These are phyloP conservation scores for Exocentrus adspersus DNA, from an alignment of 2,888 invertebrate species.

Conservation along the genomic window DNA sequence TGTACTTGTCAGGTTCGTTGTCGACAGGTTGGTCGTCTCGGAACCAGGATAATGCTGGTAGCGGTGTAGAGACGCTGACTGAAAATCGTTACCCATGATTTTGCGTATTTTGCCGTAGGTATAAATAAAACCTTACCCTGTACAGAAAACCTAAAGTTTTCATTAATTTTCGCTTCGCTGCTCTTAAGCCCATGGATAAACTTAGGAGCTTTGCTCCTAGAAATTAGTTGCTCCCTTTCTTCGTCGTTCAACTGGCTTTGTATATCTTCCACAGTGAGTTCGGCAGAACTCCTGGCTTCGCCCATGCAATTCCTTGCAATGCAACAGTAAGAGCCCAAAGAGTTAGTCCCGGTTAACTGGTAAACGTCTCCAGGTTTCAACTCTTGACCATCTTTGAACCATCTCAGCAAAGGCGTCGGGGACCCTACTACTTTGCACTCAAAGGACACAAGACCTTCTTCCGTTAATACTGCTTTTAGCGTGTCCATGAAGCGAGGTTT, in stretches of 20 bases:
- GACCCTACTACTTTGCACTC: slow-evolving; percentile 94
- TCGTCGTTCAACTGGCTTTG: slow-evolving; percentile 90
- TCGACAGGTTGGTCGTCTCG: slow-evolving; percentile 85
- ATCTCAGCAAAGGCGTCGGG: slow-evolving; percentile 85
- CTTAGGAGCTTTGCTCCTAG: slow-evolving; percentile 83
- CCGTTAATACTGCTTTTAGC: slow-evolving; percentile 87
- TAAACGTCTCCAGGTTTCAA: slow-evolving; percentile 92
- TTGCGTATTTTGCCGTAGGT: not conserved
- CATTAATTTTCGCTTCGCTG: slow-evolving; percentile 84
- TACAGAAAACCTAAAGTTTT: slow-evolving; percentile 81
- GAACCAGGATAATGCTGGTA: slow-evolving; percentile 87
- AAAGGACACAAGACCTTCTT: slow-evolving; percentile 91
- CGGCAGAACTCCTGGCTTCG: slow-evolving; percentile 85
- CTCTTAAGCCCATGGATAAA: slow-evolving; percentile 85
- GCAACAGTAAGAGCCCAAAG: slow-evolving; percentile 88
- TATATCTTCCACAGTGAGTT: slow-evolving; percentile 89
- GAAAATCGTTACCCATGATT: slow-evolving; percentile 48
- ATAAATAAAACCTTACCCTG: slow-evolving; percentile 72
- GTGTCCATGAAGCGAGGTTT: slow-evolving; percentile 92
- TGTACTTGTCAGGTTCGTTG: slow-evolving; percentile 73
- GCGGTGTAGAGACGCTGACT: slow-evolving; percentile 80
- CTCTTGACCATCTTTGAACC: slow-evolving; percentile 94
- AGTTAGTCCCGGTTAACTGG: slow-evolving; percentile 90
- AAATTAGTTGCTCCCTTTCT: slow-evolving; percentile 79
- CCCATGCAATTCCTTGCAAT: slow-evolving; percentile 93